Base-by-base conservation (phyloP, 2,888 invertebrate species). In the Iselma pallidipennis region DNA sequence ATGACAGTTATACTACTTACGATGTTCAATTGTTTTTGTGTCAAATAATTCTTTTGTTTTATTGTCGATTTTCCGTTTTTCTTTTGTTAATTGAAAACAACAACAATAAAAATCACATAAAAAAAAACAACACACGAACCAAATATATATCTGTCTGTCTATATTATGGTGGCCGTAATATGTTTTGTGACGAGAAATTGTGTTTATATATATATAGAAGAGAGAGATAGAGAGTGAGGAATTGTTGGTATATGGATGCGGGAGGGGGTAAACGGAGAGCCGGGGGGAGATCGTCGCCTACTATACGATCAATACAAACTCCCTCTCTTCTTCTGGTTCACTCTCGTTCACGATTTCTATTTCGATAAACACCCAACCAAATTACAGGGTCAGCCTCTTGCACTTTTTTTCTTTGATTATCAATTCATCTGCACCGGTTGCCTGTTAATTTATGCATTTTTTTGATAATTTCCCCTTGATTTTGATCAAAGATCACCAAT, bases 301-400 rank as follows among this genome's bases (percentile, higher is more conserved):
- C 66, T 61, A 60, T 28, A 61, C 65, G 71, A 71, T 71, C 71
- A 69, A 71, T 71, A 71, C 66, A 55, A 55, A 55, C 62, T 61
- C 66, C 66, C 63, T 45, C 45, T 45, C 45, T 45, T 19, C 42
- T 45, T 45, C 21, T 21, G 9, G 14, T 16, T 37, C 16, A 45
- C 45, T 45, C 21, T 45, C 21, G 45, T 45, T 45, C 21, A 45
- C 45, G 45, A 21, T 45, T 45, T n/a, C n/a, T n/a, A n/a, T n/a
- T 45, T 45, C 21, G 10, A 19, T 3, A 12, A 29, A 6, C 10
- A 29, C 5, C 6, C 10, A 29, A 6, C 6, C 16, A 45, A 37
- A 16, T 37, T 45, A 21, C 21, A 21, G 45, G 45, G 21, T 45
- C 45, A 45, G 10, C 10, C 12, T 45, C 45, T 12, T n/a, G n/a